A percentile compares a stretch with the other conserved stretches of the same genome.
phyloP scores from a whole-genome alignment of 1,140 invertebrate genomes.

The Meloidogyne hapla region DNA sequence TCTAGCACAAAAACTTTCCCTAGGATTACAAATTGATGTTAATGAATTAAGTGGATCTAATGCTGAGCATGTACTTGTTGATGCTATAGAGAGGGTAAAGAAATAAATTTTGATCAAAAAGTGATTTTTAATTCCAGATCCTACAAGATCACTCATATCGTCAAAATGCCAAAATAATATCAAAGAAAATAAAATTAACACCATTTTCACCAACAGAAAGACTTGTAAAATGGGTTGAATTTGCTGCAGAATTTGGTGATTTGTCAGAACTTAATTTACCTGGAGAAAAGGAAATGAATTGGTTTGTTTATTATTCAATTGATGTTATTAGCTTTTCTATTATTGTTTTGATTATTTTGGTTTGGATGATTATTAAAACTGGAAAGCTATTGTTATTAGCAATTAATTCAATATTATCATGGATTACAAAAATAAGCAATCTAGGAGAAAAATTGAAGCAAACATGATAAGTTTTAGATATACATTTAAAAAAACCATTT shows the following conservation, averaged over 20 bases:
- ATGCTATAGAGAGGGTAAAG: conserved; percentile 5
- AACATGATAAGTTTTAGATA: too few relatives aligned
- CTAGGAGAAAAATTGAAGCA: too few relatives aligned
- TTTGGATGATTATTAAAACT: neutral
- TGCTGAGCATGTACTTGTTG: conserved; percentile 1
- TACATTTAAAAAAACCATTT: too few relatives aligned
- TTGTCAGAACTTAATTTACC: conserved; percentile 34
- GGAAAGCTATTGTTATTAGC: too few relatives aligned
- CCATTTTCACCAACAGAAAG: conserved; percentile 28
- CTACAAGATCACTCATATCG: neutral
- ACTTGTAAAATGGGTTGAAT: conserved; percentile 37
- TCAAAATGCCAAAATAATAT: neutral
- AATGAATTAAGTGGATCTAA: conserved; percentile 39
- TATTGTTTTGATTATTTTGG: neutral
- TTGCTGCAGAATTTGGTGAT: conserved; percentile 36
- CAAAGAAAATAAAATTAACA: conserved; percentile 8
- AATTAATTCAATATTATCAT: too few relatives aligned
- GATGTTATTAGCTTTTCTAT: conserved; percentile 28
- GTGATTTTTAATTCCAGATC: neutral
- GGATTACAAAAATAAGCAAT: too few relatives aligned
- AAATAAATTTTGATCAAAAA: neutral
- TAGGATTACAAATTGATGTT: conserved; percentile 52
- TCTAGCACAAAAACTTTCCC: conserved; percentile 45
- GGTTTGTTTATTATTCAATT: conserved; percentile 26
- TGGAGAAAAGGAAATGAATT: conserved; percentile 17